Conservation (phyloP, 1,140 invertebrate species). For the Drosophila triauraria region DNA sequence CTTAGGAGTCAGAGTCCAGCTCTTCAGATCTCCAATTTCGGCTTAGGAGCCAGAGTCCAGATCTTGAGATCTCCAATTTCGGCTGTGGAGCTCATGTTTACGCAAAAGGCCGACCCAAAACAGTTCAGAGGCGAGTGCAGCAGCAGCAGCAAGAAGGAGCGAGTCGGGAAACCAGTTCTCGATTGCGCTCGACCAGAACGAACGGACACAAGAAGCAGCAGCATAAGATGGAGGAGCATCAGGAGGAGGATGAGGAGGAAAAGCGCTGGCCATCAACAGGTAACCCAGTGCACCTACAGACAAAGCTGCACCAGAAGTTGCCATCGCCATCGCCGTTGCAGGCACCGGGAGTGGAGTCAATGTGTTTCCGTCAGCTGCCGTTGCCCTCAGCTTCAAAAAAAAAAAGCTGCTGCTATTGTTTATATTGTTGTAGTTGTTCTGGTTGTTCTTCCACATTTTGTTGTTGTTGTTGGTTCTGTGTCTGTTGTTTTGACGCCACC, state of each 20-base stretch:
- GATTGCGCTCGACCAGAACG: constrained; percentile 57
- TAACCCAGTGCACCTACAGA: constrained; percentile 78
- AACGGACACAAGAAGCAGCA: constrained; percentile 22
- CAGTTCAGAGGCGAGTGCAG: constrained; percentile 4
- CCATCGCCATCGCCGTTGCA: constrained; percentile 19
- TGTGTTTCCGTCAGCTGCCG: constrained; percentile 78
- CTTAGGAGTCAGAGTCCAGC: constrained; percentile 4
- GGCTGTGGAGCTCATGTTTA: constrained; percentile 11
- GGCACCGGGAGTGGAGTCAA: constrained; percentile 40
- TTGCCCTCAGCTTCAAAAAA: constrained; percentile 24
- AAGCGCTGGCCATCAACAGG: constrained; percentile 67
- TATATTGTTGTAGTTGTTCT: constrained; percentile 20
- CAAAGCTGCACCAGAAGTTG: constrained; percentile 63
- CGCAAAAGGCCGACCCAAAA: constrained; percentile 27
- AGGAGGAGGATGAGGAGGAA: constrained; percentile 15
- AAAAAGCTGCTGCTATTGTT: constrained; percentile 15
- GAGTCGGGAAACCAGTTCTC: constrained; percentile 63
- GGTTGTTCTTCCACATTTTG: constrained; percentile 14
- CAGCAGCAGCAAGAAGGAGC: constrained; percentile 20
- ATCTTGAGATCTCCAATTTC: constrained; percentile 27
- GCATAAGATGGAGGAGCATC: constrained; percentile 9
- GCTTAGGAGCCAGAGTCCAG: constrained; percentile 5
- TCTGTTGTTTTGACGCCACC: constrained; percentile 40
- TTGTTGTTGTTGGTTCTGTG: constrained; percentile 4
- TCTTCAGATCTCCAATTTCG: constrained; percentile 25